phyloP scores from a whole-genome alignment of 2,113 vertebrate genomes.

The Pollimyrus isidori region DNA sequence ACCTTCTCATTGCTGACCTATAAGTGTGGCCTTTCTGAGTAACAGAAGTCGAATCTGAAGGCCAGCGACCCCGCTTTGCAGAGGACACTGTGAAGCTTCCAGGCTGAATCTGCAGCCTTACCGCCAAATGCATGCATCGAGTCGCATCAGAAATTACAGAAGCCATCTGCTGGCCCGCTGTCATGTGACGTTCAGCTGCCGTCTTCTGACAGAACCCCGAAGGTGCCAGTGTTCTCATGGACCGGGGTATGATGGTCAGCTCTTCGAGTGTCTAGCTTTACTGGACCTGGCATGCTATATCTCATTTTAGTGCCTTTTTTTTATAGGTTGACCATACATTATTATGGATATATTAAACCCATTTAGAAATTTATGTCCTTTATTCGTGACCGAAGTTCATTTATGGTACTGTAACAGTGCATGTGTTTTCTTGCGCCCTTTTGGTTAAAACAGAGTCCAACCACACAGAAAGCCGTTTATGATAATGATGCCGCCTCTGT shows the following conservation, averaged over 20 bases:
- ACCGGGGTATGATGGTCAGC: background rate
- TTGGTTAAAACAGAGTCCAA: background rate
- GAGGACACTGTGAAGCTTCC: background rate
- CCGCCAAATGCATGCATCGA: background rate
- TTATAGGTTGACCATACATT: background rate
- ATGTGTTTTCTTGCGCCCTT: background rate
- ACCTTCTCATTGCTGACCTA: background rate
- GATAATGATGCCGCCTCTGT: background rate
- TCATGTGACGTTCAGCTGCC: background rate
- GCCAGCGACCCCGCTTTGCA: background rate
- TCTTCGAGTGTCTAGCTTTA: background rate
- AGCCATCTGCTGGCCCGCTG: background rate
- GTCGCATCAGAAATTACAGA: background rate
- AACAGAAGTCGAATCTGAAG: background rate
- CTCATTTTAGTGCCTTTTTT: background rate
- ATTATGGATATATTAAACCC: background rate
- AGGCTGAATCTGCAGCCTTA: background rate
- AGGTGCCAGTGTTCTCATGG: background rate
- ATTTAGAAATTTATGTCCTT: background rate
- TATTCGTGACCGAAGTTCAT: background rate
- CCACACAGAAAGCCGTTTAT: background rate
- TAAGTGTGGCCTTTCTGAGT: background rate
- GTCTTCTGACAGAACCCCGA: background rate
- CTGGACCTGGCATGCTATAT: background rate
- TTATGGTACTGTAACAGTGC: background rate